Conservation (phyloP, 2,888 invertebrate species). For the Ypsolopha sequella region DNA sequence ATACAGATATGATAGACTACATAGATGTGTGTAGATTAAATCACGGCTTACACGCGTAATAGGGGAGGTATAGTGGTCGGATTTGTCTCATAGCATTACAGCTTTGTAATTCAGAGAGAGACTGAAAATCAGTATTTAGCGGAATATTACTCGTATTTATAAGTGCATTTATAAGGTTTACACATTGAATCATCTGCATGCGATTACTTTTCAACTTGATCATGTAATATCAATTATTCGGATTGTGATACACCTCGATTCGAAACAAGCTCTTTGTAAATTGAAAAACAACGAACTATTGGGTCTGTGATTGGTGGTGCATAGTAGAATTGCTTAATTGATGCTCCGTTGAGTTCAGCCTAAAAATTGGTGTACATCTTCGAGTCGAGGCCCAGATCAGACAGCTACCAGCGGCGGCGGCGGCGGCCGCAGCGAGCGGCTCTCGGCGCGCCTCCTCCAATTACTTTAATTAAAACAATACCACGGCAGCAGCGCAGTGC, state of each 20-base stretch:
- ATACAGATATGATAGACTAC: neutral
- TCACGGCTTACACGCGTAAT: neutral
- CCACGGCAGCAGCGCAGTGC: slow-evolving; percentile 58
- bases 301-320: neutral
- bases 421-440: slow-evolving; percentile 17
- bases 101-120: too few species aligned
- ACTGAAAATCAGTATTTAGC: too few species aligned
- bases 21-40: neutral
- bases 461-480: slow-evolving; percentile 72
- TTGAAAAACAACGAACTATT: neutral
- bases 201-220: too few species aligned
- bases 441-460: slow-evolving; percentile 67
- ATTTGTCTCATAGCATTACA: too few species aligned
- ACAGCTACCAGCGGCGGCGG: slow-evolving; percentile 39
- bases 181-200: too few species aligned
- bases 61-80: too few species aligned
- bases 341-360: slow-evolving; percentile 51
- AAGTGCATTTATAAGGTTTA: too few species aligned
- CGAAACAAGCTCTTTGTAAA: too few species aligned
- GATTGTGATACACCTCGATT: too few species aligned
- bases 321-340: slow-evolving; percentile 33
- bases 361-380: slow-evolving; percentile 68
- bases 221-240: too few species aligned
- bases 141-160: too few species aligned
- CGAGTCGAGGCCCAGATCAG: slow-evolving; percentile 16